Evolutionary conservation across 1,140 invertebrate species (phyloP).

Genomic region (Drosophila parvula): DNA sequence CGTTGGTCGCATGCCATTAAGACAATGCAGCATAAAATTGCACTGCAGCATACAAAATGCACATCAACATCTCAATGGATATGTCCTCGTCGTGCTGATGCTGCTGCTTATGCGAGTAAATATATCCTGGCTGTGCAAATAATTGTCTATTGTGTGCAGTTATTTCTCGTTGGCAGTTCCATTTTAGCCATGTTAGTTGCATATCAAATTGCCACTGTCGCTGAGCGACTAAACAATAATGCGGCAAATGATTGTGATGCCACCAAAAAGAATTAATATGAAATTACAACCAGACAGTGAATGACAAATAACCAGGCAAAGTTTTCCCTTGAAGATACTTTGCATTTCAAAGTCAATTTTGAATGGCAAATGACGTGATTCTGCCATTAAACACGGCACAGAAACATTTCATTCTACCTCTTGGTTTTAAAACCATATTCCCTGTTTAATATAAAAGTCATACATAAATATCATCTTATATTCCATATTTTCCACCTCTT

Average conservation of each 20-base stretch:
- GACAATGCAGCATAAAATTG: constrained; percentile 68
- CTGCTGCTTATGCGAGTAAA: constrained; percentile 1
- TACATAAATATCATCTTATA: neutral
- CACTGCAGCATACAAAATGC: constrained; percentile 54
- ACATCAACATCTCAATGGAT: constrained; percentile 12
- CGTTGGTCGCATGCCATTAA: constrained; percentile 59
- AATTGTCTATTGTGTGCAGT: constrained; percentile 58
- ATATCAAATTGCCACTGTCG: constrained; percentile 58
- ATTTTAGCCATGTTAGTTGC: constrained; percentile 43
- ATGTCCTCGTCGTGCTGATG: constrained; percentile 1
- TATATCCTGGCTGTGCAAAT: constrained; percentile 45
- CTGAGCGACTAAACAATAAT: constrained; percentile 36
- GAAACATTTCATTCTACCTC: neutral
- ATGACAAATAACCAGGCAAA: constrained; percentile 39
- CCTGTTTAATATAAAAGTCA: neutral
- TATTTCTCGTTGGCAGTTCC: constrained; percentile 15
- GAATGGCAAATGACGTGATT: neutral
- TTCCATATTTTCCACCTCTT: neutral
- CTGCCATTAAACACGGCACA: neutral
- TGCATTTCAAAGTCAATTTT: constrained; percentile 9
- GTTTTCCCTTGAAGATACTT: constrained; percentile 9
- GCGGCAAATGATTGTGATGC: constrained; percentile 37
- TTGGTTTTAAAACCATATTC: neutral
- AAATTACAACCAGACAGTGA: constrained; percentile 50
- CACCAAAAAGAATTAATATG: constrained; percentile 32